phyloP scores from a whole-genome alignment of 2,113 vertebrate species.

The Penelope pileata region DNA sequence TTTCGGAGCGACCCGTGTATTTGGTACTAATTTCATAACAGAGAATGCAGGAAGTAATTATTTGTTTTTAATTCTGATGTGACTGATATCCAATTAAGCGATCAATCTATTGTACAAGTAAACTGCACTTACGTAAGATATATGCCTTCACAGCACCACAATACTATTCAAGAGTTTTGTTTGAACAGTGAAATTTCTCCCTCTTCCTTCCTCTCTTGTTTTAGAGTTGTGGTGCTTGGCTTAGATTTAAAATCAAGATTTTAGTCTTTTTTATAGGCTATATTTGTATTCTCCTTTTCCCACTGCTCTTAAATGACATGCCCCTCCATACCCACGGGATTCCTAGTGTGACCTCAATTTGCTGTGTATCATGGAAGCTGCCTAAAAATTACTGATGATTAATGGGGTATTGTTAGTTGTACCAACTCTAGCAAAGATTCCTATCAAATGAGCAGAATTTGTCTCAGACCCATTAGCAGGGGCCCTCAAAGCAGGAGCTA shows the following conservation, averaged over 20 bases:
- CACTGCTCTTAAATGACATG: neutral
- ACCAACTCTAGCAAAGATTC: neutral
- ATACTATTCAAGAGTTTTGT: neutral
- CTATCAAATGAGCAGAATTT: neutral
- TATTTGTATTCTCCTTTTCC: neutral
- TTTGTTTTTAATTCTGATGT: neutral
- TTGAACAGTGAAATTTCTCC: neutral
- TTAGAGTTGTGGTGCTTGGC: neutral
- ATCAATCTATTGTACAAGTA: neutral
- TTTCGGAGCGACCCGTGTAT: neutral
- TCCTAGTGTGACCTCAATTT: neutral
- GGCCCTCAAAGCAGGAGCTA: neutral
- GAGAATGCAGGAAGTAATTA: neutral
- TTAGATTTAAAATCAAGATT: neutral
- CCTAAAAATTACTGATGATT: neutral
- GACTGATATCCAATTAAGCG: conserved; percentile 13
- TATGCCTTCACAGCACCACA: neutral
- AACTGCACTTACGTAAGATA: neutral
- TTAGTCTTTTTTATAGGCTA: neutral
- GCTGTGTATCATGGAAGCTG: neutral
- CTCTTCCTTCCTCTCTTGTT: neutral
- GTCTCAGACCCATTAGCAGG: neutral
- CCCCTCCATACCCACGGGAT: neutral
- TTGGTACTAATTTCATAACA: conserved; percentile 24
- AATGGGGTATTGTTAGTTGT: neutral